phyloP scores from a whole-genome alignment of 2,113 vertebrate genomes.

The Albula goreensis region DNA sequence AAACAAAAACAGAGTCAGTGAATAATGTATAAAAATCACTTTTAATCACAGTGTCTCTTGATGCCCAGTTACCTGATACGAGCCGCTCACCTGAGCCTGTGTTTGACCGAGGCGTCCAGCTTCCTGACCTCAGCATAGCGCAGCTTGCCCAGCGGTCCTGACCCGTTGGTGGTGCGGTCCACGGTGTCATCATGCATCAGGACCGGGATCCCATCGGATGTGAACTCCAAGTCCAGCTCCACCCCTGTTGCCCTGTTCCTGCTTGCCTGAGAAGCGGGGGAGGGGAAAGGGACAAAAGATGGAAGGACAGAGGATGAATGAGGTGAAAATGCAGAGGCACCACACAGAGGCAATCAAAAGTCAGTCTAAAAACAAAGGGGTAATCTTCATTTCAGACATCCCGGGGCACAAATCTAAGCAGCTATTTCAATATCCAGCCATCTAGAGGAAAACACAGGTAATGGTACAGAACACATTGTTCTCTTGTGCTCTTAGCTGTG shows the following conservation, averaged over 20 bases:
- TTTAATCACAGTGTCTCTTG: not conserved
- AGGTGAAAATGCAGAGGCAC: not conserved
- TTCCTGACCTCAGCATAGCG: constrained; percentile 78
- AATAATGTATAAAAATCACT: too few relatives aligned
- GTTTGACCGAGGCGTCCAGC: constrained; percentile 88
- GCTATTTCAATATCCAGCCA: not conserved
- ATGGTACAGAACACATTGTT: not conserved
- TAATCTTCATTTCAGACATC: not conserved
- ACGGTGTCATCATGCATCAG: constrained; percentile 93
- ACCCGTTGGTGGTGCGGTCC: constrained; percentile 89
- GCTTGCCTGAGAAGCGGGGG: constrained; percentile 77
- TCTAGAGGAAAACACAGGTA: not conserved
- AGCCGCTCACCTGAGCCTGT: constrained; percentile 77
- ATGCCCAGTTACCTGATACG: not conserved
- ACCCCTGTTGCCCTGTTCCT: constrained; percentile 87
- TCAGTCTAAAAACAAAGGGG: not conserved
- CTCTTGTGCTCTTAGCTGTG: too few relatives aligned
- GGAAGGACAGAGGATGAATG: not conserved
- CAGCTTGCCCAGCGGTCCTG: constrained; percentile 77
- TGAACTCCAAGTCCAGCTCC: constrained; percentile 93
- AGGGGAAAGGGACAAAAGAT: not conserved
- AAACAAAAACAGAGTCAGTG: not conserved
- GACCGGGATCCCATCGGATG: constrained; percentile 85
- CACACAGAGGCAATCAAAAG: not conserved
- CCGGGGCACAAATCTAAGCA: not conserved